Evolutionary conservation across 2,797 vertebrate genomes (phyloP), one percentile per base, ranked within the genome.

Genomic region (Hafferia zeledoni): DNA sequence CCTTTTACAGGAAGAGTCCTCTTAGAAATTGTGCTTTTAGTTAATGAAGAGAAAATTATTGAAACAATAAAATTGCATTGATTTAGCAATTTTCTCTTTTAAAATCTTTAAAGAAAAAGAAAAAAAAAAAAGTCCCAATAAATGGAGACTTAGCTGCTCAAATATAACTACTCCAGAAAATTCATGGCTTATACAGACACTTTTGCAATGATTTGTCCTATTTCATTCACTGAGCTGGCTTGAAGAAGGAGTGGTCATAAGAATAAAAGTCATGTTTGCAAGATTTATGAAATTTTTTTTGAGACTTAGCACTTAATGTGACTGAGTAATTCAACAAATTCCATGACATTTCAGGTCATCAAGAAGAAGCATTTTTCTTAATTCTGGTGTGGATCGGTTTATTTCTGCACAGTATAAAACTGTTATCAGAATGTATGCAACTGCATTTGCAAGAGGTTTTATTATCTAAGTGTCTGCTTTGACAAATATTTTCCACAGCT

Each of bases 251-350:
- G 12, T 17, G 5, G 69, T 49, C 19, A 70, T 67, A 65, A 71
- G 23, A 85, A 33, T 23, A 59, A 37, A 69, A 84, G 17, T 71
- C 25, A 50, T 43, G 22, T 63, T 84, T 87, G 16, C 35, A 88
- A 83, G 12, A 13, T 64, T 92, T 83, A 67, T 56, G 22, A 81
- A 72, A 43, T 67, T 83, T 75, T 3, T 3, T 61, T 44, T 37
- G 27, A 91, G 23, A 39, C 50, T 76, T 47, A 87, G 19, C 89
- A 74, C 25, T 65, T 65, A 76, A 80, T 27, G 10, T 55, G 55
- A 92, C 19, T 67, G 49, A 93, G 86, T 79, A 92, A 88, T 82
- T 68, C 41, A 83, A 44, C 23, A 81, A 55, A 87, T 83, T 83
- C 41, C 22, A 53, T 71, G 30, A 83, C 8, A 63, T 86, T 89